Conservation (phyloP, 1,140 invertebrate species). For the Hestina assimilis region DNA sequence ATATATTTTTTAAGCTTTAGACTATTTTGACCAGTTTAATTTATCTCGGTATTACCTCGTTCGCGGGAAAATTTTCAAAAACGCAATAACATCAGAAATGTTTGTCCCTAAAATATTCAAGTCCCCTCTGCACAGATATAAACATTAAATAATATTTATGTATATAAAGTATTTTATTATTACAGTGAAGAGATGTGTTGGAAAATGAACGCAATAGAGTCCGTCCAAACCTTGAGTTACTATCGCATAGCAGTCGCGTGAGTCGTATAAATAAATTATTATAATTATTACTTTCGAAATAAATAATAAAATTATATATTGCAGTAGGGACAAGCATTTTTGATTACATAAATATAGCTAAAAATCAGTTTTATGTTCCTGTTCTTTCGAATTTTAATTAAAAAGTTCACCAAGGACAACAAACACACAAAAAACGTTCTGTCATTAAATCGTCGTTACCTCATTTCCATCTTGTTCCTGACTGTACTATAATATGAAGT, state of each 20-base stretch:
- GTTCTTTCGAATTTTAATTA: too few relatives aligned
- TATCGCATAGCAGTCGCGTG: constrained; percentile 6
- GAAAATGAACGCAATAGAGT: constrained; percentile 12
- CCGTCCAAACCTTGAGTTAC: constrained; percentile 19
- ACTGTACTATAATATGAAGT: constrained; percentile 7
- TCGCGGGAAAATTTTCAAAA: background rate
- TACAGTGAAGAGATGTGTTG: constrained; percentile 4
- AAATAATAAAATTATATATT: background rate
- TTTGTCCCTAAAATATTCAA: background rate
- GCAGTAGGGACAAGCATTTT: background rate
- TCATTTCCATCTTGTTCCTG: background rate
- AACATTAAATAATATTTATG: constrained; percentile 12
- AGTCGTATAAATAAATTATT: background rate
- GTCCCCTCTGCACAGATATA: constrained; percentile 1
- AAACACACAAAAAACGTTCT: background rate
- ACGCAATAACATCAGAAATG: background rate
- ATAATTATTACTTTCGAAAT: background rate
- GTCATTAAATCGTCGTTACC: too few relatives aligned
- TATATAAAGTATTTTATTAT: constrained; percentile 14
- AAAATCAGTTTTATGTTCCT: background rate
- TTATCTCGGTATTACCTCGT: too few relatives aligned
- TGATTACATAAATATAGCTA: background rate
- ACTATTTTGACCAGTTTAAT: too few relatives aligned
- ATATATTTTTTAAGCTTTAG: too few relatives aligned
- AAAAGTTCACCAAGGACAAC: background rate